Evolutionary conservation across 2,113 vertebrate species (phyloP), one percentile per base, ranked within the genome.

Genomic region (Fulmarus glacialis): DNA sequence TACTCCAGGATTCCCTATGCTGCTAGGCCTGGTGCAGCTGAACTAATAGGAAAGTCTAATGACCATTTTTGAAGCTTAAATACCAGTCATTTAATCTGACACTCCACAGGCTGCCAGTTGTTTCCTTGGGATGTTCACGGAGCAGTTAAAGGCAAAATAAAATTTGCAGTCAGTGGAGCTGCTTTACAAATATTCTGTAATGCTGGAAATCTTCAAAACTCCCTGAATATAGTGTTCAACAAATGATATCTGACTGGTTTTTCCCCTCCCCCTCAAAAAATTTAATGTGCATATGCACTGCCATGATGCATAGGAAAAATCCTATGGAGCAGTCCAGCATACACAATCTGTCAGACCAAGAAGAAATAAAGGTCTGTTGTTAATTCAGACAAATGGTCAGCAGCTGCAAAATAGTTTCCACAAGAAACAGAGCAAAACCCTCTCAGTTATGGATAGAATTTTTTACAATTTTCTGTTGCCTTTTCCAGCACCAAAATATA

Each of bases 371-470:
- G 96, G 87, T 97, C 97, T 98, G 97, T 97, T 98, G 97, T 97
- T 98, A 98, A 98, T 98, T 97, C 82, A 97, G 97, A 98, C 95
- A 97, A 98, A 96, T 94, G 97, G 91, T 94, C 97, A 97, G 97
- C 98, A 98, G 98, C 97, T 98, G 97, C 93, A 96, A 90, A 96
- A 97, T 97, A 97, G 85, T 98, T 98, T 98, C 98, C 98, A 96
- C 83, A 72, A 95, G 89, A 95, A 97, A 96, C 43, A 90, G 92
- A 95, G 94, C 71, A 95, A 98, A 97, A 56, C 71, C 22, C 64
- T 95, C 82, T 92, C 78, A 87, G 94, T 81, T 63, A 94, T 96
- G 82, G 94, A 86, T 32, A 96, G 92, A 96, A 43, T 47, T 68
- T 96, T 96, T 90, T 81, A 90, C 12, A 30, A 90, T 96, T 97